Conservation (phyloP, 1,140 invertebrate species). For the Bombus ignitus region DNA sequence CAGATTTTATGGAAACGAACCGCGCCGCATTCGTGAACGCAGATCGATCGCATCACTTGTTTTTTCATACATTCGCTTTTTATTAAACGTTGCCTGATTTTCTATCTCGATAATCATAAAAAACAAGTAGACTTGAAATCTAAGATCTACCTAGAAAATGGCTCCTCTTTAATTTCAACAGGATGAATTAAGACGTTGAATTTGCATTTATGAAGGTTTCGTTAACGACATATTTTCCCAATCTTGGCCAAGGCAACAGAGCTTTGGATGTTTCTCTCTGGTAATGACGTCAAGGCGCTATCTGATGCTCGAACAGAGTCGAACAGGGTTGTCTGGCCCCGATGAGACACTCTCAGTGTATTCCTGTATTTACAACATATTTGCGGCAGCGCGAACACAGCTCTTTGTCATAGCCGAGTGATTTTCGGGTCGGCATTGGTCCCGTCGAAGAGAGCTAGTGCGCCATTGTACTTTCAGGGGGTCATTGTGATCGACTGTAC, state of each 20-base stretch:
- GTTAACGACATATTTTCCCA: background rate
- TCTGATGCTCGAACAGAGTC: background rate
- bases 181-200: background rate
- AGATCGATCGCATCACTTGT: slow-evolving; percentile 42
- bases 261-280: background rate
- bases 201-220: background rate
- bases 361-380: slow-evolving; percentile 76
- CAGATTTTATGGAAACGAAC: slow-evolving; percentile 79
- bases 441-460: slow-evolving; percentile 71
- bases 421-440: slow-evolving; percentile 72
- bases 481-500: slow-evolving; percentile 77
- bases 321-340: too few relatives aligned
- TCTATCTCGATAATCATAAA: background rate
- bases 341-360: slow-evolving; percentile 13
- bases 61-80: slow-evolving; percentile 33
- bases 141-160: background rate
- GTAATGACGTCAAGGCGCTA: background rate
- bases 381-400: slow-evolving; percentile 79
- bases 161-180: too few relatives aligned
- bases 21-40: slow-evolving; percentile 27
- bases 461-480: slow-evolving; percentile 75
- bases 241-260: background rate
- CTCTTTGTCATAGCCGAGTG: slow-evolving; percentile 78
- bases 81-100: background rate
- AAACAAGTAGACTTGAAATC: background rate